Conservation (phyloP, 2,888 invertebrate genomes). For the Gasteruption jaculator region DNA sequence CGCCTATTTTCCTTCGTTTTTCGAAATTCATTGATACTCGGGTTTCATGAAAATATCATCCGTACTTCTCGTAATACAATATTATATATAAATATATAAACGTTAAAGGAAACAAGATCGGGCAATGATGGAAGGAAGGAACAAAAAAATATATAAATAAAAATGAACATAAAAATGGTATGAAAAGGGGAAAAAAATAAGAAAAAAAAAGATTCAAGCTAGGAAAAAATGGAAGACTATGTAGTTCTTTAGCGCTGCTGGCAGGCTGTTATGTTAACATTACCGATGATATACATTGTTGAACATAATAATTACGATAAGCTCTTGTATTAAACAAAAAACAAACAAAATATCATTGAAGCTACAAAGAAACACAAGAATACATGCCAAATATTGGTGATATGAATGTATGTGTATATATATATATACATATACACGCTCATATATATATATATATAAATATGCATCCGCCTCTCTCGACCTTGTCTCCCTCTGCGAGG, state of each 20-base stretch:
- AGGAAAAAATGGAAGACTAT: too few species aligned
- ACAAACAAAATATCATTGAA: slow-evolving; percentile 32
- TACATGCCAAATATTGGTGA: too few species aligned
- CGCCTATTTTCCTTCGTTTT: too few species aligned
- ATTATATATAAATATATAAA: slow-evolving; percentile 20
- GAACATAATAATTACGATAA: slow-evolving; percentile 46
- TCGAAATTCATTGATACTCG: too few species aligned
- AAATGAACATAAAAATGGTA: not conserved
- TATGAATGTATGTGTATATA: too few species aligned
- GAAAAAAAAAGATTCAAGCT: slow-evolving; percentile 22
- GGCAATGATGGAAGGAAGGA: slow-evolving; percentile 10
- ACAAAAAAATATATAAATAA: slow-evolving; percentile 7
- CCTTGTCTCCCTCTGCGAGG: too few species aligned
- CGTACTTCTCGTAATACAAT: too few species aligned
- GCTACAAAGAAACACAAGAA: too few species aligned
- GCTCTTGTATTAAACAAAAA: slow-evolving; percentile 41
- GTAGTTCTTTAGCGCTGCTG: slow-evolving; percentile 48
- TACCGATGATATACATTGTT: slow-evolving; percentile 49
- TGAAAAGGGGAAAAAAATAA: slow-evolving; percentile 16
- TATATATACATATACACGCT: too few species aligned
- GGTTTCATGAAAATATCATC: too few species aligned
- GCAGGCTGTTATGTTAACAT: slow-evolving; percentile 51
- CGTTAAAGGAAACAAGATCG: slow-evolving; percentile 19
- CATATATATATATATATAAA: too few species aligned
- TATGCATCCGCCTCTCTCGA: too few species aligned